Evolutionary conservation across 2,113 vertebrate genomes (phyloP).

Genomic region (Phalacrocorax brasilianus): DNA sequence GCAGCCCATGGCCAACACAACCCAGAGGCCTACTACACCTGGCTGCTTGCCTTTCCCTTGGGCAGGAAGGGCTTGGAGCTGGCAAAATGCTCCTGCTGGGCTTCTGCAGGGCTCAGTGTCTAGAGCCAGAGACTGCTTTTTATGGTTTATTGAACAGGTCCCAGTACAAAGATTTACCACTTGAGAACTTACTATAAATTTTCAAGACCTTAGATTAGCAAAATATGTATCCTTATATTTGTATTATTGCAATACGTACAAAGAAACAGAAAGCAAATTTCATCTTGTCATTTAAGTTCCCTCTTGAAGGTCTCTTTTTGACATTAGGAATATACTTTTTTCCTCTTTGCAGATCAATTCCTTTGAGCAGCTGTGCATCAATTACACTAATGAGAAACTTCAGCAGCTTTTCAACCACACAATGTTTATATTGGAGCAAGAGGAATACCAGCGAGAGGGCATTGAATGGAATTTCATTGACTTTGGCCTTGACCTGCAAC

Average conservation of each 20-base stretch:
- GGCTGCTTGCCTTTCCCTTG: neutral
- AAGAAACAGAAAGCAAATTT: neutral
- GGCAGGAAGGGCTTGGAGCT: neutral
- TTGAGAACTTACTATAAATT: neutral
- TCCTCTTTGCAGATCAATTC: constrained; percentile 85
- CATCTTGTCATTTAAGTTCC: neutral
- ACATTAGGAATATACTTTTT: neutral
- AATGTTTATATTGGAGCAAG: constrained; percentile 97
- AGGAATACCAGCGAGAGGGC: constrained; percentile 94
- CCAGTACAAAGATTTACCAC: neutral
- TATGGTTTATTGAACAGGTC: neutral
- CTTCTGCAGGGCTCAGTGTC: neutral
- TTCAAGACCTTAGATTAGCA: neutral
- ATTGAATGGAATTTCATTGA: constrained; percentile 98
- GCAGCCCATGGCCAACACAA: neutral
- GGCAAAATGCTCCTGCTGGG: neutral
- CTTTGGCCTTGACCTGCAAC: constrained; percentile 94
- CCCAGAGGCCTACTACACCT: neutral
- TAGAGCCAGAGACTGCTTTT: neutral
- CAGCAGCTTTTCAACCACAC: constrained; percentile 99
- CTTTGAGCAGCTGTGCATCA: constrained; percentile 97
- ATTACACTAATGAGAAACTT: constrained; percentile 97
- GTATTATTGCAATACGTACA: neutral
- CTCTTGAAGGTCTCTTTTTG: neutral
- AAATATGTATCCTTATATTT: neutral